Percentiles rank a stretch among this genome's conserved stretches.
phyloP scores from a whole-genome alignment of 2,797 vertebrate species.

The Pseudochaenichthys georgianus region DNA sequence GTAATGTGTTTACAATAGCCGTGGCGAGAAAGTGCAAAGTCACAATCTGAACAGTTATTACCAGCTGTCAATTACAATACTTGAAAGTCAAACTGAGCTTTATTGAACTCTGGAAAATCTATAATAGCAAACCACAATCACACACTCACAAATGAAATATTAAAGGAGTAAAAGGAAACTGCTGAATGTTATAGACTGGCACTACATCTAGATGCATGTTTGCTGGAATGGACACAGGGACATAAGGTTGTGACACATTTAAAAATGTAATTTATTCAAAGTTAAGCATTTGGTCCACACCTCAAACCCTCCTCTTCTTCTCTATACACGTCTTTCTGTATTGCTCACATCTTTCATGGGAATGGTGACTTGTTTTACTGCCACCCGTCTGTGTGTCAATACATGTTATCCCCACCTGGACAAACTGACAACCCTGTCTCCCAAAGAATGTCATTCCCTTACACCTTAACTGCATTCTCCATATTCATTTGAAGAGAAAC shows the following conservation, averaged over 20 bases:
- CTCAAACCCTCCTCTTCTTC: neutral
- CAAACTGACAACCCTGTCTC: neutral
- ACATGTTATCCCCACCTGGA: neutral
- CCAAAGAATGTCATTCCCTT: no score
- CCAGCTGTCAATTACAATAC: conserved; percentile 40
- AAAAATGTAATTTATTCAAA: neutral
- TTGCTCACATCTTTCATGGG: neutral
- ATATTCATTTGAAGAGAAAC: no score
- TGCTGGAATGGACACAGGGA: neutral
- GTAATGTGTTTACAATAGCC: conserved; percentile 55
- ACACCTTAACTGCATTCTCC: no score
- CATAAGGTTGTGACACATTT: neutral
- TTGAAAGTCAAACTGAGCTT: conserved; percentile 52
- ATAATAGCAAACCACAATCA: conserved; percentile 15
- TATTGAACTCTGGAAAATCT: conserved; percentile 14
- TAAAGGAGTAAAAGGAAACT: conserved; percentile 4
- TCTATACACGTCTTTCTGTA: neutral
- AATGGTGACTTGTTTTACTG: neutral
- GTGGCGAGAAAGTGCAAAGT: conserved; percentile 44
- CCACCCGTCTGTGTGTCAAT: neutral
- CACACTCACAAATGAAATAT: neutral
- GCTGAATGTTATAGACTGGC: neutral
- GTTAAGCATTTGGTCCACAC: neutral
- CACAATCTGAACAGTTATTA: conserved; percentile 35
- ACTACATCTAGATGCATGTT: neutral